A percentile compares a stretch with the other conserved stretches of the same genome.
Conservation (phyloP, 2,113 vertebrate genomes). For the Pelvicachromis taeniatus region DNA sequence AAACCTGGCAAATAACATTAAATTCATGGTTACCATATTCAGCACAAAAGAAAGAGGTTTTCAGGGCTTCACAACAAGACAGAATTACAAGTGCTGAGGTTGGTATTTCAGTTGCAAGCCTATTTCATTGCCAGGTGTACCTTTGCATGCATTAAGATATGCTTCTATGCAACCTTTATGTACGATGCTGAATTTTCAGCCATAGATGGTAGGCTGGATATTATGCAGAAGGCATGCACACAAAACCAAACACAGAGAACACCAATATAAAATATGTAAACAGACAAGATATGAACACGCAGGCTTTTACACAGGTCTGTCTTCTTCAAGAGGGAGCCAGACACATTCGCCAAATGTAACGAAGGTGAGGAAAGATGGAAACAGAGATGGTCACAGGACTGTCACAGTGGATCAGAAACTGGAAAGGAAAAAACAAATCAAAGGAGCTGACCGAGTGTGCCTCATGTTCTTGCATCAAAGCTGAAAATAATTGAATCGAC, state of each 20-base stretch:
- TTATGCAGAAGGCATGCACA: neutral
- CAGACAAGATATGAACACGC: neutral
- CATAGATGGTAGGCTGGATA: neutral
- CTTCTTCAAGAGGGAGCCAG: neutral
- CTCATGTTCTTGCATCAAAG: neutral
- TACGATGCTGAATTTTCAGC: neutral
- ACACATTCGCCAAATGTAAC: neutral
- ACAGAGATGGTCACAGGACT: neutral
- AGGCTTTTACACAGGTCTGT: neutral
- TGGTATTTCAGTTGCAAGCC: neutral
- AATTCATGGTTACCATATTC: conserved; percentile 10
- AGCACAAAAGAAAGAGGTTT: neutral
- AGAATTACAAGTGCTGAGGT: neutral
- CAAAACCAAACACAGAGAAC: neutral
- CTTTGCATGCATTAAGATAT: neutral
- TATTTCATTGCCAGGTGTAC: neutral
- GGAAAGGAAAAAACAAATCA: neutral
- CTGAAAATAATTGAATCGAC: neutral
- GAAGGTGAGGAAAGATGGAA: neutral
- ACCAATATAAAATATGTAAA: neutral
- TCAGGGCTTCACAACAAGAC: neutral
- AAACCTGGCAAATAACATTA: conserved; percentile 30
- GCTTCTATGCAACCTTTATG: neutral
- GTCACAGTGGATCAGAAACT: neutral
- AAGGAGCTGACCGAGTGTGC: neutral